Conservation (phyloP, 1,140 invertebrate species). For the Lineus longissimus region DNA sequence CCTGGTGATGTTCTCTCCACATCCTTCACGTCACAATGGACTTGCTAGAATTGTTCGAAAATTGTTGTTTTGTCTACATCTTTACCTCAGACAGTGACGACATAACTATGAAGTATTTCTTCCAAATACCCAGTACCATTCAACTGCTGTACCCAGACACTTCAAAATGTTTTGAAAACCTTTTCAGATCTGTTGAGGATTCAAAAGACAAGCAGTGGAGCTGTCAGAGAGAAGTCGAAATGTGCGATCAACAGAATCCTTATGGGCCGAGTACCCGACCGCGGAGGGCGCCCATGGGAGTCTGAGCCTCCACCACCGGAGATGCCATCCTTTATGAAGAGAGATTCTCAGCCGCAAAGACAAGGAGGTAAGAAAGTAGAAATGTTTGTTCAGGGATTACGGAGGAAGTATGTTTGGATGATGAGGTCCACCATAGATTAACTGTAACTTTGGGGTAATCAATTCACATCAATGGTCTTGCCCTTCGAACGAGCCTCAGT, state of each 20-base stretch:
- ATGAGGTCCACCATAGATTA: not conserved
- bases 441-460: not conserved
- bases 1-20: no score
- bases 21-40: no score
- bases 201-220: conserved; percentile 81
- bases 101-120: no score
- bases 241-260: conserved; percentile 79
- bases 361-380: conserved; percentile 30
- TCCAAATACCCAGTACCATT: no score
- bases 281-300: conserved; percentile 84
- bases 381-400: conserved; percentile 13
- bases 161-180: no score
- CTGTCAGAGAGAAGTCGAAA: conserved; percentile 73
- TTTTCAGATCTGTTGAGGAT: conserved; percentile 69
- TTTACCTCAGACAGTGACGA: no score
- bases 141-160: no score
- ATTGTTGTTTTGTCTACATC: no score
- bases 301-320: conserved; percentile 87
- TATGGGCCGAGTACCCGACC: conserved; percentile 72
- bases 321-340: conserved; percentile 88
- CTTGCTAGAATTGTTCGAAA: no score
- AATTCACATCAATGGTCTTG: not conserved
- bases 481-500: no score
- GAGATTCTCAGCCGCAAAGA: conserved; percentile 41
- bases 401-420: conserved; percentile 19